Conservation (phyloP, 30 jellyfish, hydroid and myxozoan genomes). For the Aurelia aurita complex sp. Pacific region DNA sequence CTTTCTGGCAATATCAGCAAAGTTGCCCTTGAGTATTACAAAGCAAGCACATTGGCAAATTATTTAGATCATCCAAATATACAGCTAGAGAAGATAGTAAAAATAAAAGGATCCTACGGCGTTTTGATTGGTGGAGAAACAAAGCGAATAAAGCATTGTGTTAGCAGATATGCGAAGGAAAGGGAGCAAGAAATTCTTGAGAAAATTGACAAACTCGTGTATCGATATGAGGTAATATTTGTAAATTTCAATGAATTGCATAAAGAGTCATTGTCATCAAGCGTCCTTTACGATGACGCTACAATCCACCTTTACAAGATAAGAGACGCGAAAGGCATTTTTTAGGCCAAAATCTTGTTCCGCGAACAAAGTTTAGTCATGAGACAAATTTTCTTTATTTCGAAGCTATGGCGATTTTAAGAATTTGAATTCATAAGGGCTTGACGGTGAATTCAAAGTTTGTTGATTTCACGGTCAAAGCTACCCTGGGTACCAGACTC, state of each 20-base stretch:
- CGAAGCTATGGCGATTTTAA: too few species aligned
- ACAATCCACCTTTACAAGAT: too few species aligned
- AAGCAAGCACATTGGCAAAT: slow-evolving; percentile 14
- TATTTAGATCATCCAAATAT: slow-evolving; percentile 34
- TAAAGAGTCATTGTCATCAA: neutral
- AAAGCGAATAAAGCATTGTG: slow-evolving; percentile 15
- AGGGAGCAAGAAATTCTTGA: neutral
- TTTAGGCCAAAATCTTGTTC: too few species aligned
- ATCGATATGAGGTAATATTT: slow-evolving; percentile 10
- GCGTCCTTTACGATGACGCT: neutral
- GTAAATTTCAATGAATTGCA: neutral
- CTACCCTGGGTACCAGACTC: too few species aligned
- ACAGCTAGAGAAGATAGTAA: neutral
- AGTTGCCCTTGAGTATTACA: slow-evolving; percentile 24
- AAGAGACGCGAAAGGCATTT: too few species aligned
- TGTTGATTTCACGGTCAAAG: too few species aligned
- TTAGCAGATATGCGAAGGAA: slow-evolving; percentile 24
- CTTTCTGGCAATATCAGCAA: slow-evolving; percentile 24
- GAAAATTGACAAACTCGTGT: neutral
- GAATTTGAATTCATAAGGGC: too few species aligned
- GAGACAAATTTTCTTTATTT: too few species aligned
- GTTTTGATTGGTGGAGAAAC: slow-evolving; percentile 48
- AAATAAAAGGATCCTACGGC: slow-evolving; percentile 29
- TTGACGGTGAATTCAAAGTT: too few species aligned
- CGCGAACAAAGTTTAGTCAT: too few species aligned